phyloP scores from a whole-genome alignment of 2,888 invertebrate species.

The Drosophila kokeensis region DNA sequence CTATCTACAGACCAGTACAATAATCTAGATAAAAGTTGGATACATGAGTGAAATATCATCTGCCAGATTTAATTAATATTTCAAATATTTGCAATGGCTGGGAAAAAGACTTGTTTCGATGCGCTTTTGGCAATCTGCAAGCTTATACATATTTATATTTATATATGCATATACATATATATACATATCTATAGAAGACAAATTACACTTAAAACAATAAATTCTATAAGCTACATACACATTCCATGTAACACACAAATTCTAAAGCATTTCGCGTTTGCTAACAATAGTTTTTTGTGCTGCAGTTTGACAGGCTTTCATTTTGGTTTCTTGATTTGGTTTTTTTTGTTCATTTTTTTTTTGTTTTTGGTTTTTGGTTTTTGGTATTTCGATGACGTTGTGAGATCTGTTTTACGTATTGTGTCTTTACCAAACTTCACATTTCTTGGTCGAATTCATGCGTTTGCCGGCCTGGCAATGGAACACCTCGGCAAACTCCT shows the following conservation, averaged over 20 bases:
- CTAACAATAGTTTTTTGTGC: constrained; percentile 11
- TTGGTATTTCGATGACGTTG: constrained; percentile 20
- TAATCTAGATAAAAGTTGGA: not conserved
- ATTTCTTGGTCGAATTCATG: constrained; percentile 94
- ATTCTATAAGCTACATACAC: not conserved
- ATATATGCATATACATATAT: not conserved
- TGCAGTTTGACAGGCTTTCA: not conserved
- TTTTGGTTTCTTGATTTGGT: constrained; percentile 5
- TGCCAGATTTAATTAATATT: not conserved
- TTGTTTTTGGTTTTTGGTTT: constrained; percentile 2
- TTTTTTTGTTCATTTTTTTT: not conserved
- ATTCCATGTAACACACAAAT: constrained; percentile 9
- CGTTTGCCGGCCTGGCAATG: constrained; percentile 90
- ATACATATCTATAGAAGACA: not conserved
- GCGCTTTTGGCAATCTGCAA: constrained; percentile 8
- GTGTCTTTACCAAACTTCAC: constrained; percentile 92
- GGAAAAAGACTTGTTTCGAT: not conserved
- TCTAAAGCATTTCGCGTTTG: constrained; percentile 1
- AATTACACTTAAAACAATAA: constrained; percentile 19
- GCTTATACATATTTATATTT: constrained; percentile 6
- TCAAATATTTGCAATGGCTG: not conserved
- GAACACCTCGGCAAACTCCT: constrained; percentile 93
- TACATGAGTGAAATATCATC: not conserved
- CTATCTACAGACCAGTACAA: not conserved
- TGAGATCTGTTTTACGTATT: constrained; percentile 57